phyloP scores from a whole-genome alignment of 2,113 vertebrate species.

The Nicator chloris region DNA sequence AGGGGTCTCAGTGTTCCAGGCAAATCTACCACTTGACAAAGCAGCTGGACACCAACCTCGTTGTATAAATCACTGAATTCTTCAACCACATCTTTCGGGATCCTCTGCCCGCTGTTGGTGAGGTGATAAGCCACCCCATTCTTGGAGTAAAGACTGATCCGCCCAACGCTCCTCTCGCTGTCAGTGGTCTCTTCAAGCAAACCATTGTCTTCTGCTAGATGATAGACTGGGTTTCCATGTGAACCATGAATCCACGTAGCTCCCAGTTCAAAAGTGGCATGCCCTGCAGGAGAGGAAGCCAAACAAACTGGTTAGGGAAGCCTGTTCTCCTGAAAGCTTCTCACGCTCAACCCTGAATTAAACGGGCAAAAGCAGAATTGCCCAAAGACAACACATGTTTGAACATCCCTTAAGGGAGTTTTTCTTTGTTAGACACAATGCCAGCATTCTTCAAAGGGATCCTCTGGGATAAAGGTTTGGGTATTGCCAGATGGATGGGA shows the following conservation, averaged over 20 bases:
- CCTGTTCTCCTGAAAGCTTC: background rate
- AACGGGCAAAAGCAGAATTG: background rate
- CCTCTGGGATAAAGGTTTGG: background rate
- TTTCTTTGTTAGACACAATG: background rate
- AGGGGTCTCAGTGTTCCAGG: background rate
- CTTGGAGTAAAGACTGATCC: slow-evolving; percentile 97
- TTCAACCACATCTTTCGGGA: slow-evolving; percentile 98
- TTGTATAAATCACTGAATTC: slow-evolving; percentile 99
- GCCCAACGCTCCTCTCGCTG: slow-evolving; percentile 87
- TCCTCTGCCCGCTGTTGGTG: slow-evolving; percentile 88
- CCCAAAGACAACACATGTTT: background rate
- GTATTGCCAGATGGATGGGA: background rate
- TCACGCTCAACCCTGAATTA: background rate
- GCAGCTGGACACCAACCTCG: slow-evolving; percentile 77
- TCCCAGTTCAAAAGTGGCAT: slow-evolving; percentile 96
- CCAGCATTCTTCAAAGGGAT: background rate
- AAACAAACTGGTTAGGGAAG: background rate
- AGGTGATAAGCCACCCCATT: slow-evolving; percentile 97
- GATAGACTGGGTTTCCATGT: slow-evolving; percentile 96
- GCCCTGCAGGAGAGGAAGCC: slow-evolving; percentile 70
- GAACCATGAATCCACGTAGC: slow-evolving; percentile 99
- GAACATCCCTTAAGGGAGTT: background rate
- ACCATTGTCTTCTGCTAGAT: slow-evolving; percentile 97
- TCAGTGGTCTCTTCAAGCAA: slow-evolving; percentile 95
- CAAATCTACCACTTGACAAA: background rate